These are phyloP conservation scores for Corythornis madagascariensis DNA, from an alignment of 2,113 vertebrate species.

Conservation along the genomic window DNA sequence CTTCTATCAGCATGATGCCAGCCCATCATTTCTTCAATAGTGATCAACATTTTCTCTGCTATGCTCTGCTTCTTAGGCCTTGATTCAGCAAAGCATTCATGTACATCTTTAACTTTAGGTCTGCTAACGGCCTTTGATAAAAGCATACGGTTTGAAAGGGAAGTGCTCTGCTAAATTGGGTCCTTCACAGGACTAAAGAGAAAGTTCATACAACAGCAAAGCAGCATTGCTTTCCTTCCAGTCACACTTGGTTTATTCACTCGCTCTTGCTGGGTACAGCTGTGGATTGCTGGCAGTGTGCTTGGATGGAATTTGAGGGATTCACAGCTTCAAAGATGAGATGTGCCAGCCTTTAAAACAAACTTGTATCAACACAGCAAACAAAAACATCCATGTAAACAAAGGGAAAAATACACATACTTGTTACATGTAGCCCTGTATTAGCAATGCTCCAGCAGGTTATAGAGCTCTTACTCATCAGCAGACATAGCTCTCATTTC, in stretches of 20 bases:
- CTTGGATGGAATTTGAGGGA: slow-evolving; percentile 40
- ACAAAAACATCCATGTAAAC: slow-evolving; percentile 41
- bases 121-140: background rate
- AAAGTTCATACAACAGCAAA: slow-evolving; percentile 29
- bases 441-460: background rate
- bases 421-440: background rate
- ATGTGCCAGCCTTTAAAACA: slow-evolving; percentile 28
- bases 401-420: background rate
- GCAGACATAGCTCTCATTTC: background rate
- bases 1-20: slow-evolving; percentile 42
- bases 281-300: slow-evolving; percentile 39
- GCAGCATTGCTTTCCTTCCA: slow-evolving; percentile 48
- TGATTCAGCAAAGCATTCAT: background rate
- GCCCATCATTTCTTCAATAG: slow-evolving; percentile 50
- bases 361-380: slow-evolving; percentile 32
- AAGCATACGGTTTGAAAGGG: slow-evolving; percentile 25
- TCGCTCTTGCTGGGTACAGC: slow-evolving; percentile 50
- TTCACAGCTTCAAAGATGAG: slow-evolving; percentile 49
- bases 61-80: background rate
- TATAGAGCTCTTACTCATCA: background rate
- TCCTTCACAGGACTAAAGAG: slow-evolving; percentile 38
- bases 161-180: slow-evolving; percentile 43
- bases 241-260: slow-evolving; percentile 33
- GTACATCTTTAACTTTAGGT: slow-evolving; percentile 40
- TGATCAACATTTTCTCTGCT: slow-evolving; percentile 40